Percentiles rank a stretch among this genome's conserved stretches.
phyloP scores from a whole-genome alignment of 92 coral and sea anemone species.

The Palythoa grandis region DNA sequence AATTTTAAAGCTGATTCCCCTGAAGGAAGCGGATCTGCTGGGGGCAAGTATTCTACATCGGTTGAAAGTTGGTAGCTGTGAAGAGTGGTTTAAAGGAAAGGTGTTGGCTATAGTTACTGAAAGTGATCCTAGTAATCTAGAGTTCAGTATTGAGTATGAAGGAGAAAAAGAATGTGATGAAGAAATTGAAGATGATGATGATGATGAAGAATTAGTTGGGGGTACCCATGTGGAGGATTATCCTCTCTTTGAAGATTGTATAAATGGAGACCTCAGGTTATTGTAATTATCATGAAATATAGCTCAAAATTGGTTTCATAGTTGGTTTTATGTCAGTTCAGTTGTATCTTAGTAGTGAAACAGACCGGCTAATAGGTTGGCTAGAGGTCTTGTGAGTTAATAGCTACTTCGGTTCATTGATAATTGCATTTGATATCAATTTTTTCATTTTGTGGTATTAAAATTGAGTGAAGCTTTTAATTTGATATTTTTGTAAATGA shows the following conservation, averaged over 20 bases:
- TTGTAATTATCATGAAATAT: not conserved
- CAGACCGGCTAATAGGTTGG: constrained; percentile 37
- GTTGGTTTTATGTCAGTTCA: constrained; percentile 11
- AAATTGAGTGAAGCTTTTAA: not conserved
- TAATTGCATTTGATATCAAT: not conserved
- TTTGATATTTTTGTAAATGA: not conserved
- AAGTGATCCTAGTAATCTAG: constrained; percentile 15
- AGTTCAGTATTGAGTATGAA: constrained; percentile 29
- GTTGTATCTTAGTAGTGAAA: constrained; percentile 30
- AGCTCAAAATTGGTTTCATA: not conserved
- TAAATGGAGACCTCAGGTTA: constrained; percentile 27
- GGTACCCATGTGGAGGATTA: constrained; percentile 19
- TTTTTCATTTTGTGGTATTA: not conserved
- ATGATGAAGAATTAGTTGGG: not conserved
- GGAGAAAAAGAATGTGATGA: constrained; percentile 2
- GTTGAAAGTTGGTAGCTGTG: constrained; percentile 5
- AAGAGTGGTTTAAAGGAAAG: constrained; percentile 34
- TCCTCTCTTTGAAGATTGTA: constrained; percentile 26
- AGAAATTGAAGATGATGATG: constrained; percentile 14
- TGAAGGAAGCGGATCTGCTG: constrained; percentile 4
- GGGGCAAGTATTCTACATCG: constrained; percentile 17
- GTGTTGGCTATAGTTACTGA: constrained; percentile 1
- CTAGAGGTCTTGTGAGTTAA: constrained; percentile 45
- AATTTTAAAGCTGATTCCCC: constrained; percentile 3
- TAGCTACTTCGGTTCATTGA: constrained; percentile 1